Percentiles rank a stretch among this genome's conserved stretches.
Evolutionary conservation across 2,113 vertebrate species (phyloP).

Genomic region (Stegastes partitus): DNA sequence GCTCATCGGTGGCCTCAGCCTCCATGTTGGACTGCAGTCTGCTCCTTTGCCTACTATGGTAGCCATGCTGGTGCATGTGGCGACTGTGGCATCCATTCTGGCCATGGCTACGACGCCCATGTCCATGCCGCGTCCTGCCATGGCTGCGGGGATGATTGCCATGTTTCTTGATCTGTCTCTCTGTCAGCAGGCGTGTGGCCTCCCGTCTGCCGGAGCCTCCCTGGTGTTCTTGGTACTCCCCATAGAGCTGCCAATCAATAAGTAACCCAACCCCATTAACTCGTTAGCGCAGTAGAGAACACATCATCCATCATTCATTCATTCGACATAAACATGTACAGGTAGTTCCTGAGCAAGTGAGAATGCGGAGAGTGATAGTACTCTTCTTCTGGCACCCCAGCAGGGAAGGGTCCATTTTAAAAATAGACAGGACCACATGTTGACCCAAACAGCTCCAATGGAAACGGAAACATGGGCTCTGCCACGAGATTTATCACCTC

Average conservation of each 20-base stretch:
- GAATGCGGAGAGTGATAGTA: constrained; percentile 29
- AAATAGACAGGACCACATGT: constrained; percentile 65
- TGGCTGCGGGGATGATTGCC: constrained; percentile 49
- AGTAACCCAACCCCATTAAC: background rate
- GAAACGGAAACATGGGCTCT: constrained; percentile 62
- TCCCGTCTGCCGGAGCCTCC: constrained; percentile 83
- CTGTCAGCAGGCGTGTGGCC: constrained; percentile 82
- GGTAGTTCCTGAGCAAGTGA: constrained; percentile 12
- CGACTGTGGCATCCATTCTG: constrained; percentile 60
- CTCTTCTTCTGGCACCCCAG: constrained; percentile 24
- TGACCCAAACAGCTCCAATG: constrained; percentile 58
- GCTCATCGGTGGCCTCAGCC: constrained; percentile 7
- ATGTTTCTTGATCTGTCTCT: constrained; percentile 82
- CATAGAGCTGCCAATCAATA: constrained; percentile 85
- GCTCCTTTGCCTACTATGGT: constrained; percentile 49
- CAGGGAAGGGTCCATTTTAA: constrained; percentile 31
- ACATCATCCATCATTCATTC: constrained; percentile 12
- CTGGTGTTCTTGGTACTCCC: constrained; percentile 89
- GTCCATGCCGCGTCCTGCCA: constrained; percentile 24
- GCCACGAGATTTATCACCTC: constrained; percentile 67
- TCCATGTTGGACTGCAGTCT: constrained; percentile 55
- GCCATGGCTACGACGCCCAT: constrained; percentile 24
- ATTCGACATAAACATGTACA: constrained; percentile 12
- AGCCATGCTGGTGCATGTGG: constrained; percentile 41
- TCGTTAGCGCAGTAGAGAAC: background rate